A percentile compares a stretch with the other conserved stretches of the same genome.
These are phyloP conservation scores for Altica lythri DNA, from an alignment of 2,888 invertebrate species.

Conservation along the genomic window DNA sequence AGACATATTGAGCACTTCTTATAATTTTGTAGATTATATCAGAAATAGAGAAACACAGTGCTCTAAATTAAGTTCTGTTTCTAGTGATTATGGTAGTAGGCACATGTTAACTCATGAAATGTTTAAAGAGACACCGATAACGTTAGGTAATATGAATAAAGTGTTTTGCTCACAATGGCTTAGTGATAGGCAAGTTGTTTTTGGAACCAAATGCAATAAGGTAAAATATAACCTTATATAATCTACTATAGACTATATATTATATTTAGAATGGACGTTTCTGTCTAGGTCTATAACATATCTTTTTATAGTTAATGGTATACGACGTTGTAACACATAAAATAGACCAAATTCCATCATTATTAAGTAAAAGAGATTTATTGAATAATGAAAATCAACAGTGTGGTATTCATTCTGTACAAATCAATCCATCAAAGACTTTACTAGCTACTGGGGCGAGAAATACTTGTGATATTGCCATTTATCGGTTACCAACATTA, in stretches of 20 bases:
- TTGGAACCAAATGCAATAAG: conserved; percentile 97
- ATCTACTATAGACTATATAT: not conserved
- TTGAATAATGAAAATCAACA: conserved; percentile 64
- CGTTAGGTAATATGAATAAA: conserved; percentile 85
- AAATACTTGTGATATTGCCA: conserved; percentile 90
- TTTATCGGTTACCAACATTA: conserved; percentile 88
- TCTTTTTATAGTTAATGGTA: conserved; percentile 75
- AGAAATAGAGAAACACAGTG: conserved; percentile 76
- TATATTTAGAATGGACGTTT: not conserved
- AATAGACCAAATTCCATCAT: conserved; percentile 86
- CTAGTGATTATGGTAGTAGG: conserved; percentile 80
- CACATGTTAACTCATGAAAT: conserved; percentile 90
- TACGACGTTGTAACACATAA: conserved; percentile 87
- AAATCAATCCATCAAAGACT: conserved; percentile 91
- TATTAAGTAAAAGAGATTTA: conserved; percentile 68
- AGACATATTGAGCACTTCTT: conserved; percentile 76
- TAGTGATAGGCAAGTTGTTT: conserved; percentile 91
- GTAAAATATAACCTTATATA: conserved; percentile 56
- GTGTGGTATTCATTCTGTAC: conserved; percentile 91
- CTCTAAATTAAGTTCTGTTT: conserved; percentile 72
- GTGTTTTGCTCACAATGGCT: conserved; percentile 97
- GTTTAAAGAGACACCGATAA: conserved; percentile 82
- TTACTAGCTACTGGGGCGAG: conserved; percentile 89
- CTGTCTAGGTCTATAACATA: not conserved
- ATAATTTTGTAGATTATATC: conserved; percentile 85